phyloP scores from a whole-genome alignment of 2,113 vertebrate species.

The Trogon surrucura region DNA sequence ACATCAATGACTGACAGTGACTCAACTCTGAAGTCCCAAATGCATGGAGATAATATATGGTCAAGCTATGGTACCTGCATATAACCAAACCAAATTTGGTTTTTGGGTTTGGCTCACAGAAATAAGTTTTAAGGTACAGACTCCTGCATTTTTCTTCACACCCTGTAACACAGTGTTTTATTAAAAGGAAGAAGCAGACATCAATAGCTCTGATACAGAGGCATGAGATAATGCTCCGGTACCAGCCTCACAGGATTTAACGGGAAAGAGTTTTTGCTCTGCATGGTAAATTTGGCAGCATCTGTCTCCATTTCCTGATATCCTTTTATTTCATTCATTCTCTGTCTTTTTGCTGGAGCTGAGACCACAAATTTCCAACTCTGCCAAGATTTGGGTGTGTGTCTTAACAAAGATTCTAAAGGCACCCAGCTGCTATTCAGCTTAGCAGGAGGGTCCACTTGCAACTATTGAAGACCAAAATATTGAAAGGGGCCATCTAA shows the following conservation, averaged over 20 bases:
- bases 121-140: background rate
- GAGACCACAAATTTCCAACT: background rate
- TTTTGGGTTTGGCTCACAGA: background rate
- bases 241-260: background rate
- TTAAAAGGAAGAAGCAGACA: background rate
- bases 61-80: background rate
- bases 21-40: background rate
- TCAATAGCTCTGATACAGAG: background rate
- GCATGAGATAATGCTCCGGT: background rate
- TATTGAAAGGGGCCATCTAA: background rate
- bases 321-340: background rate
- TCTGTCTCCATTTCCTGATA: background rate
- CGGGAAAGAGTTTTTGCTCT: background rate
- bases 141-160: background rate
- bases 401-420: background rate
- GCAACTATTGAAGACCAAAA: background rate
- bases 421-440: background rate
- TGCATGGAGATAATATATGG: accelerated
- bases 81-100: background rate
- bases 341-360: background rate
- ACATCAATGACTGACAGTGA: background rate
- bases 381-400: background rate
- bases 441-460: background rate
- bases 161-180: background rate
- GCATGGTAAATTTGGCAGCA: background rate